phyloP scores from a whole-genome alignment of 2,888 invertebrate genomes.

The Tillus elongatus region DNA sequence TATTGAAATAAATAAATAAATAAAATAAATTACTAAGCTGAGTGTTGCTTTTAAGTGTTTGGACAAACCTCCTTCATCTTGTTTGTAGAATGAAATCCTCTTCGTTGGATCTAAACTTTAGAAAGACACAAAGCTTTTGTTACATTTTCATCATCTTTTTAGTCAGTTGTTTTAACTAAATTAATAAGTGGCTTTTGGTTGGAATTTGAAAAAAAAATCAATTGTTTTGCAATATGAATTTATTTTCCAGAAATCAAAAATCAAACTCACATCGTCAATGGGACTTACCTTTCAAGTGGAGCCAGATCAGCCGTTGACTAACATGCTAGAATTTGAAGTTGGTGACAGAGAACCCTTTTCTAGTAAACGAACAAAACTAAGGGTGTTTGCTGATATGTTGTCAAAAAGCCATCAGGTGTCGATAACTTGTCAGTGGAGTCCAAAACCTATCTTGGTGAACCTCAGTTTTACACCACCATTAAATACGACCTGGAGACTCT shows the following conservation, averaged over 20 bases:
- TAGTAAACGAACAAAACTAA: constrained; percentile 40
- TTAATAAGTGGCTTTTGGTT: too few species aligned
- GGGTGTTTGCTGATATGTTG: constrained; percentile 64
- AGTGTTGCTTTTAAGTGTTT: too few species aligned
- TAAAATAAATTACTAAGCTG: too few species aligned
- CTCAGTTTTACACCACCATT: constrained; percentile 79
- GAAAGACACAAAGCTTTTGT: too few species aligned
- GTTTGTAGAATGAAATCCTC: too few species aligned
- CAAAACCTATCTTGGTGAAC: constrained; percentile 60
- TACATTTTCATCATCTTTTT: too few species aligned
- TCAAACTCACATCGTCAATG: constrained; percentile 58
- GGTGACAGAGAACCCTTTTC: constrained; percentile 33
- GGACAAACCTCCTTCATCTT: too few species aligned
- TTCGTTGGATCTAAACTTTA: too few species aligned
- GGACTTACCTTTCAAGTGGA: constrained; percentile 53
- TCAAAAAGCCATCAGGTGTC: constrained; percentile 57
- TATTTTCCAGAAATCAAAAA: constrained; percentile 50
- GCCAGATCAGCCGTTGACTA: constrained; percentile 36
- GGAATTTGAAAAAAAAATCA: too few species aligned
- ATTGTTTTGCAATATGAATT: too few species aligned
- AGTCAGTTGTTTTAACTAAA: too few species aligned
- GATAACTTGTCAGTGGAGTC: constrained; percentile 71
- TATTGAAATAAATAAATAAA: too few species aligned
- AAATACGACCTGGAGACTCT: constrained; percentile 67
- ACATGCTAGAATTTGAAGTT: constrained; percentile 43